Conservation (phyloP, 2,797 vertebrate species). For the Loris lydekkerianus region DNA sequence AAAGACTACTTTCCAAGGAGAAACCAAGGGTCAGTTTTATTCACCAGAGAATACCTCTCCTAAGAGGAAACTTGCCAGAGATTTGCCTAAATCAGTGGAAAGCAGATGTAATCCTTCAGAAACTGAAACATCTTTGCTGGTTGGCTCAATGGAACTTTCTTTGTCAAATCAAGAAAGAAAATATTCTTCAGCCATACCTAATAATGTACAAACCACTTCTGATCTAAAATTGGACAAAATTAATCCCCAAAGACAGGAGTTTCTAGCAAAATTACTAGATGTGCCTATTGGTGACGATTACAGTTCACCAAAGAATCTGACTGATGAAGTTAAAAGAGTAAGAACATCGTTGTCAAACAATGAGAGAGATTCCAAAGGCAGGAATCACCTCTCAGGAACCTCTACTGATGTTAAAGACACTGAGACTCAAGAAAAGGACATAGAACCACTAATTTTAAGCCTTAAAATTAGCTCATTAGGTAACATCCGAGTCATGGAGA, state of each 20-base stretch:
- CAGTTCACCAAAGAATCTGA: background rate
- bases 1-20: background rate
- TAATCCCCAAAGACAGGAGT: constrained; percentile 32
- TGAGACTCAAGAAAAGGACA: background rate
- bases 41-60: constrained; percentile 23
- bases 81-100: background rate
- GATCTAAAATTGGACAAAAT: background rate
- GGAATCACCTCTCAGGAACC: background rate
- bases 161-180: background rate
- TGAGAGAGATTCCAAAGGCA: background rate
- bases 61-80: constrained; percentile 12
- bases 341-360: background rate
- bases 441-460: background rate
- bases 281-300: constrained; percentile 36
- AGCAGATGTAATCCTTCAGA: background rate
- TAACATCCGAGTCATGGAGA: background rate
- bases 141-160: background rate
- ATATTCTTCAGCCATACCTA: background rate
- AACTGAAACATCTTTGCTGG: background rate
- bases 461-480: background rate
- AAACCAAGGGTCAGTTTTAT: background rate
- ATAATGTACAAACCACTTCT: background rate
- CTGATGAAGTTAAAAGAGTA: background rate
- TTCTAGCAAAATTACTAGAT: background rate
- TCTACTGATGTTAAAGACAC: background rate